These are phyloP conservation scores for Lepidochrysops patricia DNA, from an alignment of 2,888 invertebrate species.

Conservation along the genomic window DNA sequence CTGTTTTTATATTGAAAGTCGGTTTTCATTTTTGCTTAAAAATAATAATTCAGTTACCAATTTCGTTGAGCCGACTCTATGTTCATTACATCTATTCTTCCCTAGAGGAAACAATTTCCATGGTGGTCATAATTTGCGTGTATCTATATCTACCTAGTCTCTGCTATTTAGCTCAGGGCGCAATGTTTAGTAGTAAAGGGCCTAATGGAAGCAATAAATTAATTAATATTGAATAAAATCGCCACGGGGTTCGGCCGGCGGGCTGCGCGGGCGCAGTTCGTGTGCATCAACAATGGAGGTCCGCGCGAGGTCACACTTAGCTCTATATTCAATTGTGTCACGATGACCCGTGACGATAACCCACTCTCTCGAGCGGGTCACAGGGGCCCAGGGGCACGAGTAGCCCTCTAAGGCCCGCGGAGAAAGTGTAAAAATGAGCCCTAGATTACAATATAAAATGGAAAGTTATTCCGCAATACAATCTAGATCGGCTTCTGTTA, in stretches of 20 bases:
- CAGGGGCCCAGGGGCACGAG: slow-evolving; percentile 43
- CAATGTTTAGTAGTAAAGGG: not conserved
- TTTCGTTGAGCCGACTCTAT: no score
- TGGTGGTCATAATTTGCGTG: no score
- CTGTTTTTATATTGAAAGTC: no score
- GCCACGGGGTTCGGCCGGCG: not conserved
- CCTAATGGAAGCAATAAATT: not conserved
- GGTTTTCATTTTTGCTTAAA: no score
- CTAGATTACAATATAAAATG: not conserved
- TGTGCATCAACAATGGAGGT: slow-evolving; percentile 22
- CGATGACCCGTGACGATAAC: slow-evolving; percentile 49
- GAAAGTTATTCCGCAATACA: not conserved
- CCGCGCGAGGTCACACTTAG: slow-evolving; percentile 24
- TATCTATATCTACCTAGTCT: no score
- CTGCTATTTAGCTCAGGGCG: not conserved
- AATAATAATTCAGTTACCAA: no score
- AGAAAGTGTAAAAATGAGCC: slow-evolving; percentile 38
- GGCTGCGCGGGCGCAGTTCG: slow-evolving; percentile 9
- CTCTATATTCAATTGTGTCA: slow-evolving; percentile 29
- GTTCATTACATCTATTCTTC: no score
- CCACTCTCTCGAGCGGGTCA: slow-evolving; percentile 48
- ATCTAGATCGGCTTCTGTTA: not conserved
- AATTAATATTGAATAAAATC: not conserved
- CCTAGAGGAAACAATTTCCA: no score
- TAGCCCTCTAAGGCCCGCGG: slow-evolving; percentile 42